Conservation (phyloP, 2,113 vertebrate species). For the Cyrtonyx montezumae region DNA sequence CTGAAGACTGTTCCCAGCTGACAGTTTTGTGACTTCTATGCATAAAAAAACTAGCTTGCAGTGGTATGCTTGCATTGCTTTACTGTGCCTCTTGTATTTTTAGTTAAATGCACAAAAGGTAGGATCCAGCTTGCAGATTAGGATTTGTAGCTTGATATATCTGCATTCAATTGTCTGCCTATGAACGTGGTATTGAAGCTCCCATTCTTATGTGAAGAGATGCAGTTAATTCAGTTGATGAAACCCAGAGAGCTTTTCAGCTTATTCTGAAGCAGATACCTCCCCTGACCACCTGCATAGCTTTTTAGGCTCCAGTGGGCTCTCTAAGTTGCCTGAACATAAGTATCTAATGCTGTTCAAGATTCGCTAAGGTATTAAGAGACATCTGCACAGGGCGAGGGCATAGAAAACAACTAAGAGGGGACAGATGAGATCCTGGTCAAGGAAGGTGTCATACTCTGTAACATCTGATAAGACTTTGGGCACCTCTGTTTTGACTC, state of each 20-base stretch:
- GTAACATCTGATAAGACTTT: not conserved
- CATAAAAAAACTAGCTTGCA: not conserved
- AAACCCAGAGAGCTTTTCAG: not conserved
- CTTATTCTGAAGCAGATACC: not conserved
- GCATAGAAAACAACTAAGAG: not conserved
- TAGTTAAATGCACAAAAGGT: not conserved
- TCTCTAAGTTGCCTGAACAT: not conserved
- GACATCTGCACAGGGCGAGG: not conserved
- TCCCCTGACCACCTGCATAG: not conserved
- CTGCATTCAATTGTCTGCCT: not conserved
- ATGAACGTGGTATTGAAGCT: not conserved
- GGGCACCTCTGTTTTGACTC: not conserved
- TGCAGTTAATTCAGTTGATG: not conserved
- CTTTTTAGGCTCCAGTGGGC: not conserved
- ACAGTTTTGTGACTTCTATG: not conserved
- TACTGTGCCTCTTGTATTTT: not conserved
- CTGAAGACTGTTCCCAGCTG: not conserved
- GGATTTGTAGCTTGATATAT: not conserved
- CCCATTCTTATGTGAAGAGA: not conserved
- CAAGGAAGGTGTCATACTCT: not conserved
- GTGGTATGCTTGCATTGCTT: not conserved
- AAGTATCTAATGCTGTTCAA: not conserved
- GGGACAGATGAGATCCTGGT: not conserved
- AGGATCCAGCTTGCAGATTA: not conserved
- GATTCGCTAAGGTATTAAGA: fast-evolving